Evolutionary conservation across 1,140 invertebrate species (phyloP), one percentile per base, ranked within the genome.

Genomic region (Drosophila kurseongensis): DNA sequence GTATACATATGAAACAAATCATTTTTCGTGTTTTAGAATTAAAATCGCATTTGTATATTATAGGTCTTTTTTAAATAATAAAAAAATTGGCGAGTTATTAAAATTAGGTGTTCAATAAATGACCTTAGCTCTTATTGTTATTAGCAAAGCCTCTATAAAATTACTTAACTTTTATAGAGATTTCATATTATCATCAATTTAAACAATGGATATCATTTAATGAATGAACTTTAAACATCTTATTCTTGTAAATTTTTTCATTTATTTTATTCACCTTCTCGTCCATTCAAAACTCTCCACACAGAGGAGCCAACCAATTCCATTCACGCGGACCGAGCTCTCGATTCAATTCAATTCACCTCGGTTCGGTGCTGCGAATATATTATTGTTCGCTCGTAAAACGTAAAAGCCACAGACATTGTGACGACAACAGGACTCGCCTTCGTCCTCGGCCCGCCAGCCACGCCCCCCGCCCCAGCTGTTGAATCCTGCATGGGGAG

Each of bases 361-460:
- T 78, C 48, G 51, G 56, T 44, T 55, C 44, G 56, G 40, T 18
- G 41, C 56, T 29, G 41, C 29, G 27, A 71, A 71, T 38, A 29
- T 80, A 78, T 67, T 75, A 78, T 82, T 81, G 62, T 45, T 57
- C 36, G 55, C 69, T 85, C 75, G 65, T 75, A 78, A 88, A 86
- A 75, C 75, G 78, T 67, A 78, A 76, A 79, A 82, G 66, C 79
- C 80, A 82, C 76, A 89, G 84, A 89, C 84, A 80, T 78, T 48
- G 76, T 88, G 84, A 88, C 84, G 84, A 89, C 84, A 78, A 75
- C 52, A 63, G 60, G 42, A 62, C 58, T 45, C 55, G 67, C 38
- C 51, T 54, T 48, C 42, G 29, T 41, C 54, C 52, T 54, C 72
- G 16, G 13, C 23, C 13, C 35, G 35, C 42, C 27, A 18, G 27